Evolutionary conservation across 2,888 invertebrate species (phyloP), one percentile per base, ranked within the genome.

Genomic region (Orthosia gothica): DNA sequence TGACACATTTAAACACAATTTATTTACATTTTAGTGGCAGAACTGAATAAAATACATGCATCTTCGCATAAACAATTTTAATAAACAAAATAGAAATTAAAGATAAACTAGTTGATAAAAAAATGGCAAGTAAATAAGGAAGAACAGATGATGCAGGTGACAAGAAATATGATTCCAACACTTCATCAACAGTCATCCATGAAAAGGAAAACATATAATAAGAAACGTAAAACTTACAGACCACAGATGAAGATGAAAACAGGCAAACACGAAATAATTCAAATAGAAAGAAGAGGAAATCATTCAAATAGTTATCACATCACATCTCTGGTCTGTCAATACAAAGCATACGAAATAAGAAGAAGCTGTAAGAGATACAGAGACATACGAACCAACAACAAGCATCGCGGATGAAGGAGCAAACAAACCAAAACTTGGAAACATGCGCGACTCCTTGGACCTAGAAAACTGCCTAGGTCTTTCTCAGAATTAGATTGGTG

Each of bases 391-490:
- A 90, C 88, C 84, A 89, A 92, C 92, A 91, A 92, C 45, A 96
- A 96, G 96, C 95, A 88, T 89, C 90, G 92, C 92, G 86, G 89
- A 92, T 92, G 94, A 92, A 93, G 93, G 93, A 93, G 93, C 92
- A 90, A 93, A 92, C 87, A 93, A 96, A 96, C 95, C 96, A 96
- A 96, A 95, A 95, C 93, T 96, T 95, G 96, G 95, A 96, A 95
- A 96, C 96, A 96, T 95, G 96, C 96, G 89, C 90, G 93, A 93
- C 94, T 94, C 94, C 94, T 92, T 91, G 91, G 96, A 96, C 96
- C 96, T 95, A 96, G 96, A 95, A 93, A 94, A 93, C 82, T 85
- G 91, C 96, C 95, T 95, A 96, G 96, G 96, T 92, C 96, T 96
- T 96, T 96, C 96, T 96, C 96, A 96, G 96, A 96, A 92, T 93